These are phyloP conservation scores for Tenthredo mesomela DNA, from an alignment of 2,888 invertebrate species.

Conservation along the genomic window DNA sequence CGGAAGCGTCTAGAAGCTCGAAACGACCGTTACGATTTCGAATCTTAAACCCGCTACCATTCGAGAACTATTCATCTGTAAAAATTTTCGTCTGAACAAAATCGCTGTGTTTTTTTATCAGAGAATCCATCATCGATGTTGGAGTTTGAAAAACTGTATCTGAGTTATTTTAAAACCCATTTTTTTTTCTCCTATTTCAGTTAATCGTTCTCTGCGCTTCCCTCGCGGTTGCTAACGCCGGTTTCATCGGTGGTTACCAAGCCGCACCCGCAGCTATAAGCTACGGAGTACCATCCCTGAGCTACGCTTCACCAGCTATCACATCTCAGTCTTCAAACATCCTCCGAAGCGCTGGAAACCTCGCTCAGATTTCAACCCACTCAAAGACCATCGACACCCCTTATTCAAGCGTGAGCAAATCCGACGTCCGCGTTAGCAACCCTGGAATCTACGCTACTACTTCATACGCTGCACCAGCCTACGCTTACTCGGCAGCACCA, in stretches of 20 bases:
- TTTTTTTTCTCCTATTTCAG: constrained; percentile 68
- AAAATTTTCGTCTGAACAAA: not conserved
- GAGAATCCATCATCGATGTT: not conserved
- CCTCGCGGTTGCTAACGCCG: constrained; percentile 74
- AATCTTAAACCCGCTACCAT: not conserved
- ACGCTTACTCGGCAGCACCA: constrained; percentile 68
- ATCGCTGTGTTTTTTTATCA: not conserved
- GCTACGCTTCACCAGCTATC: constrained; percentile 63
- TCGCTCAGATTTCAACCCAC: constrained; percentile 83
- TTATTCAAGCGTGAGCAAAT: constrained; percentile 86
- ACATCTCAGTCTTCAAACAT: constrained; percentile 76
- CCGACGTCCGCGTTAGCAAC: constrained; percentile 86
- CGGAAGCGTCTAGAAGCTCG: not conserved
- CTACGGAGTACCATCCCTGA: constrained; percentile 78
- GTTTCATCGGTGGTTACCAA: constrained; percentile 78
- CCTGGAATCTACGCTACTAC: constrained; percentile 78
- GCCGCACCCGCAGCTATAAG: constrained; percentile 79
- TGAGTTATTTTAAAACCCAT: not conserved
- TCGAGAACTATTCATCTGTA: not conserved
- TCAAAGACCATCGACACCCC: constrained; percentile 87
- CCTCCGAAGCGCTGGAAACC: constrained; percentile 81
- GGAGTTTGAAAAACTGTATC: not conserved
- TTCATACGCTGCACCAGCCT: constrained; percentile 59
- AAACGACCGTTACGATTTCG: not conserved
- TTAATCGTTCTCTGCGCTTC: constrained; percentile 80